Base-by-base conservation (phyloP, 1,140 invertebrate genomes). In the Brachionus rubens region DNA sequence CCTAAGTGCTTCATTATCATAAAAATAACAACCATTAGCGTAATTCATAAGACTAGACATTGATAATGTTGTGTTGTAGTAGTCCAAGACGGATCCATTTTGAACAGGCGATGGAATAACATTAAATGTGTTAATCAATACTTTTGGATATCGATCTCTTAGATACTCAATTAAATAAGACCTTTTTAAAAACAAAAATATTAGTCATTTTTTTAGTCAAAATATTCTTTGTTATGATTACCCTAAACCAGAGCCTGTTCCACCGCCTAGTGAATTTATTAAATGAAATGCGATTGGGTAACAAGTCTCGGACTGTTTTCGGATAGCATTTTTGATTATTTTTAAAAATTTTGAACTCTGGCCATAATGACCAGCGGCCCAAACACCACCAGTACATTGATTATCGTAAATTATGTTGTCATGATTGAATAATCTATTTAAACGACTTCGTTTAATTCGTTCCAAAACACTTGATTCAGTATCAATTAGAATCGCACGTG, bases 21-120 rank as follows among this genome's bases (percentile, higher is more conserved):
- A 54, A 14, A 54, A 26, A 30, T 28, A 54, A 28, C 52, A 54
- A 28, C 52, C 52, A 28, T 54, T 54, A 28, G 16, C n/a, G 33
- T 54, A 28, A 14, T 54, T 9, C 14, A n/a, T 14, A 21, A 54
- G 26, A 28, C 52, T 54, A 28, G 26, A 28, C 0, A 54, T 28
- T 10, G 52, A 9, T 28, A 54, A n/a, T 28, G 21, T n/a, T 3
- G 52, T 28, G 16, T 54, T 54, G 52, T 54, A 54, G 33, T 54
- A 54, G 26, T 54, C 52, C 24, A 54, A 14, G n/a, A 54, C 52
- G 33, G 52, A 28, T 54, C 52, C 52, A 54, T 54, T 54, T 54
- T 54, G 52, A 54, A 54, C 7, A 14, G 26, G 28, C 33, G 52
- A 54, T 28, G 52, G 52, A 54, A 54, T 28, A 3, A 54, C 24